A percentile compares a stretch with the other conserved stretches of the same genome.
Evolutionary conservation across 2,113 vertebrate species (phyloP).

Genomic region (Boulengeromyrus knoepffleri): DNA sequence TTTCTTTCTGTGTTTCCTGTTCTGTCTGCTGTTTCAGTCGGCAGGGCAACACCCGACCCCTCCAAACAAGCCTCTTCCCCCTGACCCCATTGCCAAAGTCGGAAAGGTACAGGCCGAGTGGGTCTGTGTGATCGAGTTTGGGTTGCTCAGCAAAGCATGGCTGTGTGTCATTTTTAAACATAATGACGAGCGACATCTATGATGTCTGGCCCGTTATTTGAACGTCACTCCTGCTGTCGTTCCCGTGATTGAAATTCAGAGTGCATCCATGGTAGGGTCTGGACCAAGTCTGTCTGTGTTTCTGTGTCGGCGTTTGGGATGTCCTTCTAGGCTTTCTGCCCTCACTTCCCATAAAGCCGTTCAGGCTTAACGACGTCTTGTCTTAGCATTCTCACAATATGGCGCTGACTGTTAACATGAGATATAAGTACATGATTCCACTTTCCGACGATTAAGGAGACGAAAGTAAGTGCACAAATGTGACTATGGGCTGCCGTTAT

Average conservation of each 20-base stretch:
- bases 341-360: background rate
- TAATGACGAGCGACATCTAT: background rate
- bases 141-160: background rate
- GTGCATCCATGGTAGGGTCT: background rate
- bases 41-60: conserved; percentile 56
- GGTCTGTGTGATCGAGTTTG: background rate
- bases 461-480: background rate
- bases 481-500: background rate
- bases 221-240: background rate
- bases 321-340: background rate
- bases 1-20: conserved; percentile 12
- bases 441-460: background rate
- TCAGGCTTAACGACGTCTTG: background rate
- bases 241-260: background rate
- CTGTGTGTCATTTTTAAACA: background rate
- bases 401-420: background rate
- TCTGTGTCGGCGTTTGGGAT: background rate
- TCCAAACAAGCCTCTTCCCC: conserved; percentile 76
- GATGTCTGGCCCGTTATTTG: background rate
- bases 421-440: background rate
- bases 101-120: conserved; percentile 60
- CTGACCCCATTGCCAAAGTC: conserved; percentile 64
- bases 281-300: background rate
- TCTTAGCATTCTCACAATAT: background rate
- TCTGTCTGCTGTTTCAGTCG: conserved; percentile 43